Percentiles rank a stretch among this genome's conserved stretches.
Evolutionary conservation across 1,140 invertebrate genomes (phyloP).

Genomic region (Plectus sambesii): DNA sequence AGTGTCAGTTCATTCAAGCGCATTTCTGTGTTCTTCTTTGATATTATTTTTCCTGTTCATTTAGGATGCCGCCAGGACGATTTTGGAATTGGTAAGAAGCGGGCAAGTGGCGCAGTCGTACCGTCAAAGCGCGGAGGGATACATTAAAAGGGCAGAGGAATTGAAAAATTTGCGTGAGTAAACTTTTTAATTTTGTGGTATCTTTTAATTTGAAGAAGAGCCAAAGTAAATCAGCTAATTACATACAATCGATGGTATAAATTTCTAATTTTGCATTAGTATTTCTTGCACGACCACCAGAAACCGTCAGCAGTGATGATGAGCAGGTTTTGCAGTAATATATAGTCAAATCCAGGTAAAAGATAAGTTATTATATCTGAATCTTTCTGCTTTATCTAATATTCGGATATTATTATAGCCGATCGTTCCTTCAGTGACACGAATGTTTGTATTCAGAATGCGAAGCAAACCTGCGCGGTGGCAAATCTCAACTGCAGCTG

Average conservation of each 20-base stretch:
- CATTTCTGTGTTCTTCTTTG: constrained; percentile 1
- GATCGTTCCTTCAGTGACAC: constrained; percentile 12
- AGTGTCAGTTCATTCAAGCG: constrained; percentile 32
- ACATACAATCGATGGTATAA: not conserved
- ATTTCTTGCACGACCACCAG: constrained; percentile 8
- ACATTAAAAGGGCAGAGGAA: constrained; percentile 54
- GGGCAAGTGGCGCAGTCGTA: constrained; percentile 41
- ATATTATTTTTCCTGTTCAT: constrained; percentile 16
- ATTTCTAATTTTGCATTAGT: constrained; percentile 1
- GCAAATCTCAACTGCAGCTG: constrained; percentile 38
- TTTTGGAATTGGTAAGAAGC: constrained; percentile 50
- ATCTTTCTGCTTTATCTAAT: not conserved
- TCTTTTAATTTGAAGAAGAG: constrained; percentile 13
- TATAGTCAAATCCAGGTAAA: constrained; percentile 2
- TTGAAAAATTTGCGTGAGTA: constrained; percentile 47
- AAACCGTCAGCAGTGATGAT: constrained; percentile 9
- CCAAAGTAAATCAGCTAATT: constrained; percentile 1
- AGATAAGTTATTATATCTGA: not conserved
- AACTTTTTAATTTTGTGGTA: constrained; percentile 8
- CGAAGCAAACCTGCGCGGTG: too few species aligned
- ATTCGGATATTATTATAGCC: not conserved
- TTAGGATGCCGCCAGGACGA: constrained; percentile 53
- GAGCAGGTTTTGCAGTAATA: constrained; percentile 8
- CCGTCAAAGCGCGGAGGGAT: constrained; percentile 53
- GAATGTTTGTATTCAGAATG: constrained; percentile 12